Conservation (phyloP, 1,140 invertebrate species). For the Melanaphis sacchari region DNA sequence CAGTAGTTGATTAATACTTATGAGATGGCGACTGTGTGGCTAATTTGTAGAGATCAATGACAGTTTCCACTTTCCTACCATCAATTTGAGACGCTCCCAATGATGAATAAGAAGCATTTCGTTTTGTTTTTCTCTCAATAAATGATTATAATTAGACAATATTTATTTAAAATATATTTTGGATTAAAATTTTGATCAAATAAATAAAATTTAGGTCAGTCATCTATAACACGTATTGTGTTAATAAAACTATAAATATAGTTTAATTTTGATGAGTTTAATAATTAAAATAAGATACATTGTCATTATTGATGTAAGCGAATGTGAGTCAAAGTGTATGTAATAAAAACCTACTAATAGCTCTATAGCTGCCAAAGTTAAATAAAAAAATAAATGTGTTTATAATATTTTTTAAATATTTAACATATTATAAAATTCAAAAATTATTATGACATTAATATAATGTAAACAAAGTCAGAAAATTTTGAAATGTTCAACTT, state of each 20-base stretch:
- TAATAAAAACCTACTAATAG: not conserved
- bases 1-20: not conserved
- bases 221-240: not conserved
- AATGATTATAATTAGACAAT: not conserved
- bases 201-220: not conserved
- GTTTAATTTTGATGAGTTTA: not conserved
- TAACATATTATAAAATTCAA: not conserved
- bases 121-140: not conserved
- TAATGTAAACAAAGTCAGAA: not conserved
- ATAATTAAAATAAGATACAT: not conserved
- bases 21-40: not conserved
- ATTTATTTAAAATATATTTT: not conserved
- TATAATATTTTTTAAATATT: not conserved
- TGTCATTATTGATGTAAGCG: not conserved
- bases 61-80: conserved; percentile 33
- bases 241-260: not conserved
- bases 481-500: not conserved
- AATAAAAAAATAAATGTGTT: not conserved
- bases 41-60: conserved; percentile 48
- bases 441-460: not conserved
- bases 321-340: not conserved
- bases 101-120: not conserved
- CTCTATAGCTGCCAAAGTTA: not conserved
- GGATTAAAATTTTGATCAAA: not conserved
- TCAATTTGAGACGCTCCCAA: conserved; percentile 25